Evolutionary conservation across 2,113 vertebrate genomes (phyloP).

Genomic region (Probosciger aterrimus): DNA sequence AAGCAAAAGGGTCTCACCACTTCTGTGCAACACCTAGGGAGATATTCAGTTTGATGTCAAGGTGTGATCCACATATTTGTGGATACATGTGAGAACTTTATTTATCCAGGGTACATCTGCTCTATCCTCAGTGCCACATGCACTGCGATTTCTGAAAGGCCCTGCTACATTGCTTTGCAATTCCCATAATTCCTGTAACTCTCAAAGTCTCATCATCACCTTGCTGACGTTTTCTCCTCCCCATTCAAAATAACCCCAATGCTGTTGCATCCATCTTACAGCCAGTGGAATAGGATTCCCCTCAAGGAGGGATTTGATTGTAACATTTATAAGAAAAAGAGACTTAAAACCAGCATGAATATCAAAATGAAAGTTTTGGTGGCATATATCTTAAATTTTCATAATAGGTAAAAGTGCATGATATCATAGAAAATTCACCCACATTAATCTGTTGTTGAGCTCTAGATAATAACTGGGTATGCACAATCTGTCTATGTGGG

Average conservation of each 20-base stretch:
- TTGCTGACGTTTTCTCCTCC: background rate
- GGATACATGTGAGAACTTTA: background rate
- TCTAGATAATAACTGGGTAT: constrained; percentile 50
- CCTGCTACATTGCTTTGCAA: background rate
- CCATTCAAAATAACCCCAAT: background rate
- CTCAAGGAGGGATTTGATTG: background rate
- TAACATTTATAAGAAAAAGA: background rate
- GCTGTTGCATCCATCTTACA: background rate
- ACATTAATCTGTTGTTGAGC: constrained; percentile 39
- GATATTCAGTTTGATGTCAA: background rate
- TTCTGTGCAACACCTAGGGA: background rate
- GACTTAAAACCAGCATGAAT: background rate
- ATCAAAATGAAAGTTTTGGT: constrained; percentile 46
- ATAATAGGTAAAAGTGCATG: constrained; percentile 21
- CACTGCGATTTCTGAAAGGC: background rate
- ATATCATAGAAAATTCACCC: constrained; percentile 40
- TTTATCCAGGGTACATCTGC: background rate
- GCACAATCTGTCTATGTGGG: constrained; percentile 18
- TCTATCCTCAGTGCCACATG: background rate
- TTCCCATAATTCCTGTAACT: background rate
- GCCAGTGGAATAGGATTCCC: background rate
- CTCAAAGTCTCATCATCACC: background rate
- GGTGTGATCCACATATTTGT: background rate
- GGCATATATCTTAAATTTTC: constrained; percentile 22
- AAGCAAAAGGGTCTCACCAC: background rate